phyloP scores from a whole-genome alignment of 2,113 vertebrate species.

The Toxostoma redivivum region DNA sequence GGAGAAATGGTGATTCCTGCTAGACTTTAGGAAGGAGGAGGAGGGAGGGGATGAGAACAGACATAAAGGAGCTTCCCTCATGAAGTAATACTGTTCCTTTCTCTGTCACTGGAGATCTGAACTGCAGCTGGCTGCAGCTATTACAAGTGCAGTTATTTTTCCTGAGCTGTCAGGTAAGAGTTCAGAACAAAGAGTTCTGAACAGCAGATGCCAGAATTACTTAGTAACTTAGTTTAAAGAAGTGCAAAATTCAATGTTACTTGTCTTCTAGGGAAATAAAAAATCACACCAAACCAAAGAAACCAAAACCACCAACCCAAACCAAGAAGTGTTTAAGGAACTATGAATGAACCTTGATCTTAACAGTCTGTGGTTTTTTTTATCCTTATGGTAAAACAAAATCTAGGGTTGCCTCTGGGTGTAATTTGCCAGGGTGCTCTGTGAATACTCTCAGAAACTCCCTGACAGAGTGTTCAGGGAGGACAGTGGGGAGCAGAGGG shows the following conservation, averaged over 20 bases:
- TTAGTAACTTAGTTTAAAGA: neutral
- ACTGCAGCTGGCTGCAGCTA: neutral
- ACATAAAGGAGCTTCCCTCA: neutral
- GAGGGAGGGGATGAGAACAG: neutral
- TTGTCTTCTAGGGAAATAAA: neutral
- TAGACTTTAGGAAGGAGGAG: neutral
- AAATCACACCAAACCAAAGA: neutral
- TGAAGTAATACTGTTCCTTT: neutral
- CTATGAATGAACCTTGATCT: neutral
- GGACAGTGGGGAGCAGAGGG: neutral
- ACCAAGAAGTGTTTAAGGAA: neutral
- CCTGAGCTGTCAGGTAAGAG: neutral
- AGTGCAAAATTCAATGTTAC: neutral
- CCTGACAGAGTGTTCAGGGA: neutral
- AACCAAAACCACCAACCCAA: neutral
- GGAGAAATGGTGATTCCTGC: neutral
- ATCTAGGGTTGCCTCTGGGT: neutral
- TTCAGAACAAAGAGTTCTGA: neutral
- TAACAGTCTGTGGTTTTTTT: neutral
- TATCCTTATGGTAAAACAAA: neutral
- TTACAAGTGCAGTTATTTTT: neutral
- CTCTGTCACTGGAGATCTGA: neutral
- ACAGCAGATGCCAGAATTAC: neutral
- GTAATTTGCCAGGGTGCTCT: neutral
- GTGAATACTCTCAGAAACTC: accelerated